phyloP scores from a whole-genome alignment of 2,797 vertebrate species.

The Rhadinocentrus ornatus region DNA sequence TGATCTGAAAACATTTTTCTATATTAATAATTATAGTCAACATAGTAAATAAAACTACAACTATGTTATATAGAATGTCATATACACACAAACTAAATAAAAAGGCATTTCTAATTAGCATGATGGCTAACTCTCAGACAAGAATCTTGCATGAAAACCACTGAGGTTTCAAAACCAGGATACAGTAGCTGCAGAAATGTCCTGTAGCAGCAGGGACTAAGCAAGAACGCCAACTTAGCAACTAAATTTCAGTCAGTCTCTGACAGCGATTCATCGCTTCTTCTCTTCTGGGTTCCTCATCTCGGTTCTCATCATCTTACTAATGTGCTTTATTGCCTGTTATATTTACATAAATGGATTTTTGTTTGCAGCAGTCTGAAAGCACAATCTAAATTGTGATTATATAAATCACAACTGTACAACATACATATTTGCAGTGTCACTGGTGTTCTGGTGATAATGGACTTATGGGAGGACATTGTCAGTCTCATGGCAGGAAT shows the following conservation, averaged over 20 bases:
- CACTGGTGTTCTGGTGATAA: too few species aligned
- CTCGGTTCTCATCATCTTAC: neutral
- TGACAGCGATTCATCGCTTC: constrained; percentile 1
- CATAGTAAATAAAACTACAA: too few species aligned
- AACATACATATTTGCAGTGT: too few species aligned
- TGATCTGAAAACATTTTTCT: neutral
- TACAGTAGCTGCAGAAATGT: neutral
- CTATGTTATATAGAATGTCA: too few species aligned
- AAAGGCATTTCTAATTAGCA: neutral
- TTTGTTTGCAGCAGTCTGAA: neutral
- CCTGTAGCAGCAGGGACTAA: constrained; percentile 1
- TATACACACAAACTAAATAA: neutral
- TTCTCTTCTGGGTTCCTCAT: neutral
- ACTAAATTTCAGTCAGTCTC: constrained; percentile 3
- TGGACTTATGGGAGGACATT: neutral
- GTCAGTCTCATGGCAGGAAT: neutral
- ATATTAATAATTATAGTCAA: neutral
- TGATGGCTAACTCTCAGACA: neutral
- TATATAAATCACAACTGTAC: neutral
- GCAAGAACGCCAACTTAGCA: neutral
- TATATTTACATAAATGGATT: neutral
- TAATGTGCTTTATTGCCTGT: neutral
- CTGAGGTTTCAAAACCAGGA: neutral
- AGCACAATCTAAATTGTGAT: neutral
- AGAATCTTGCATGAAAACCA: neutral